Conservation (phyloP, 2,888 invertebrate species). For the Chymomyza procnemis region DNA sequence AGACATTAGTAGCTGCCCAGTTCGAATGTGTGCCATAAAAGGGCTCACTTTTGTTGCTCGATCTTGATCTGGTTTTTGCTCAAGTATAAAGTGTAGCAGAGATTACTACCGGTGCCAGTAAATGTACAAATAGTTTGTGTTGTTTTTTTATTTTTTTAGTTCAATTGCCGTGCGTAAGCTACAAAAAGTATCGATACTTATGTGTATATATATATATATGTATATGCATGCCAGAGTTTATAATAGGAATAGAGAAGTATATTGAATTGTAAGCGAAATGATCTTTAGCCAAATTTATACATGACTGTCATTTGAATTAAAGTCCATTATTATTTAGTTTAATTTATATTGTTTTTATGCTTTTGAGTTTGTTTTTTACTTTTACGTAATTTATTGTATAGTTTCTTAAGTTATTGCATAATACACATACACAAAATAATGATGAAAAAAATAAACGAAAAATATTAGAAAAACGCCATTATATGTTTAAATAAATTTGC, state of each 20-base stretch:
- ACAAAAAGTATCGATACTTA: background rate
- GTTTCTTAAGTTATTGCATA: constrained; percentile 26
- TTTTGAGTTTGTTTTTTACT: constrained; percentile 65
- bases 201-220: constrained; percentile 13
- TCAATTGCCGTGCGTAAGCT: constrained; percentile 42
- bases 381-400: constrained; percentile 63
- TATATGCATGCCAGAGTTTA: constrained; percentile 1
- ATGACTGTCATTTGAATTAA: constrained; percentile 49
- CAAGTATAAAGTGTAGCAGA: constrained; percentile 6
- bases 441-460: background rate
- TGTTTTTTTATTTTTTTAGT: too few relatives aligned
- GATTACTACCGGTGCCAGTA: constrained; percentile 72
- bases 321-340: constrained; percentile 17
- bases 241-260: background rate
- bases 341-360: constrained; percentile 21
- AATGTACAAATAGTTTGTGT: constrained; percentile 74
- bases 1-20: constrained; percentile 17
- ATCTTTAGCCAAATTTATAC: constrained; percentile 58
- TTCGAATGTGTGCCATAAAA: constrained; percentile 70
- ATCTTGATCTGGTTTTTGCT: background rate
- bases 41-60: background rate
- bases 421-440: constrained; percentile 31
- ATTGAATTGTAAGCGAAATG: constrained; percentile 9
- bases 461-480: background rate
- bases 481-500: too few relatives aligned